These are phyloP conservation scores for Athalia cordata DNA, from an alignment of 2,888 invertebrate genomes.

Conservation along the genomic window DNA sequence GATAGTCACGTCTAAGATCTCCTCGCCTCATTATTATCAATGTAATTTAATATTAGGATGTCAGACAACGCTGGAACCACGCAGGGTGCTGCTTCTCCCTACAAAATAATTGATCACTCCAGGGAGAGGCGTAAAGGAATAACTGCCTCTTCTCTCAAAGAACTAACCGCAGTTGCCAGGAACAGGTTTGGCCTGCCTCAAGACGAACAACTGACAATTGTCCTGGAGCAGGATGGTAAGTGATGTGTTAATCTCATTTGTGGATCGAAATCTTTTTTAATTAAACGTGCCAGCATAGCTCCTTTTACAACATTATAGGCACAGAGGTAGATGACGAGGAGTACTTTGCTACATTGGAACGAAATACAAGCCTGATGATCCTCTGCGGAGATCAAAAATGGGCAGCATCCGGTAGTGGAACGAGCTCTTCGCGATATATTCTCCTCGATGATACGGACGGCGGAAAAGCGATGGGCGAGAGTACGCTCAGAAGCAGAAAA, in stretches of 20 bases:
- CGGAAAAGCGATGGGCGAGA: slow-evolving; percentile 62
- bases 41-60: slow-evolving; percentile 47
- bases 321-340: slow-evolving; percentile 97
- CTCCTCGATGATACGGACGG: slow-evolving; percentile 64
- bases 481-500: slow-evolving; percentile 58
- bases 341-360: slow-evolving; percentile 93
- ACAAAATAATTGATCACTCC: slow-evolving; percentile 87
- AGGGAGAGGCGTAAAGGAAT: slow-evolving; percentile 89
- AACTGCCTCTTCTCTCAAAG: slow-evolving; percentile 86
- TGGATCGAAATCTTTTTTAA: neutral
- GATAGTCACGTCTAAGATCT: too few relatives aligned
- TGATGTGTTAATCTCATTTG: slow-evolving; percentile 15
- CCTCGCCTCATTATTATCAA: too few relatives aligned
- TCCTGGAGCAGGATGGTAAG: slow-evolving; percentile 88
- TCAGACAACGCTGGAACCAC: slow-evolving; percentile 58
- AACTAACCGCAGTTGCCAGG: slow-evolving; percentile 84
- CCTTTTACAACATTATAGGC: slow-evolving; percentile 68
- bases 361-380: slow-evolving; percentile 90
- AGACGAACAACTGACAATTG: slow-evolving; percentile 82
- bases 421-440: slow-evolving; percentile 65
- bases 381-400: slow-evolving; percentile 86
- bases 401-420: slow-evolving; percentile 74
- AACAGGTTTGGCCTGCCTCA: slow-evolving; percentile 82
- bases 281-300: neutral
- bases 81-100: slow-evolving; percentile 77